Percentiles rank a stretch among this genome's conserved stretches.
phyloP scores from a whole-genome alignment of 1,140 invertebrate genomes.

The Temnothorax curvispinosus region DNA sequence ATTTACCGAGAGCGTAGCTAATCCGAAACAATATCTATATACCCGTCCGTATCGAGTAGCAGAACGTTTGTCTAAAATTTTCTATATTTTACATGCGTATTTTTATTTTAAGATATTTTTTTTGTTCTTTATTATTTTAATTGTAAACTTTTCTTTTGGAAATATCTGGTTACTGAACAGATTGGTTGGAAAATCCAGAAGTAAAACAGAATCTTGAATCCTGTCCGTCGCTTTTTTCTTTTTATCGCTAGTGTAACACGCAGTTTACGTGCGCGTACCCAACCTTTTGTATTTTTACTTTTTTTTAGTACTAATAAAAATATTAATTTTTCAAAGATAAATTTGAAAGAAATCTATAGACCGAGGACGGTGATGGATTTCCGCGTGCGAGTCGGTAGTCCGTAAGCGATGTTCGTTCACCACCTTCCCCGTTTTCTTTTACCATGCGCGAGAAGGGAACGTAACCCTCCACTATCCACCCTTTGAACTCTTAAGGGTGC shows the following conservation, averaged over 20 bases:
- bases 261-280: neutral
- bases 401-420: constrained; percentile 27
- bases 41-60: neutral
- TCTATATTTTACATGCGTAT: neutral
- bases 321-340: neutral
- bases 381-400: constrained; percentile 30
- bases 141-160: neutral
- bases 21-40: neutral
- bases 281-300: neutral
- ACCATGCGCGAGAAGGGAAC: neutral
- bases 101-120: neutral
- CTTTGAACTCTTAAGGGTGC: constrained; percentile 75
- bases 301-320: neutral
- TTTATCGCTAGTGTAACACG: neutral
- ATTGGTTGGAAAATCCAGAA: neutral
- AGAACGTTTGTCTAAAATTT: neutral
- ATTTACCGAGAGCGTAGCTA: neutral
- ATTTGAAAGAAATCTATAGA: neutral
- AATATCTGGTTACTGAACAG: neutral
- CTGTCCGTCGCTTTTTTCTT: neutral
- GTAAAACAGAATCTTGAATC: neutral
- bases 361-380: constrained; percentile 29
- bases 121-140: neutral
- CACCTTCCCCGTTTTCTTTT: constrained; percentile 45
- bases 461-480: constrained; percentile 49